These are phyloP conservation scores for Arion vulgaris DNA, from an alignment of 1,140 invertebrate genomes.

Conservation along the genomic window DNA sequence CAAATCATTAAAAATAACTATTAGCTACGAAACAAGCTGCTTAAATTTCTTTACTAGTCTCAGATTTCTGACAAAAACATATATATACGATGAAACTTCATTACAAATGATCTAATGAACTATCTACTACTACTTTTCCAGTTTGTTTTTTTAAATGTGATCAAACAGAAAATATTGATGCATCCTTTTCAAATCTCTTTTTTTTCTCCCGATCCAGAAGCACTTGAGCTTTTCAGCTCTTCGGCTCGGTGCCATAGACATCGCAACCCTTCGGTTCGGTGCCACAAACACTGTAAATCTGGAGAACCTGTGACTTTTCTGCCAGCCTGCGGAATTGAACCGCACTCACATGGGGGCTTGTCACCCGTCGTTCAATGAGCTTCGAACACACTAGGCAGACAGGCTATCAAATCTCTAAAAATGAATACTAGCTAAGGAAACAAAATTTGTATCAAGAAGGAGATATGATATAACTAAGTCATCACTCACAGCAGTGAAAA, in stretches of 20 bases:
- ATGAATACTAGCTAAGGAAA: not conserved
- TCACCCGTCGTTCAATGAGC: no score
- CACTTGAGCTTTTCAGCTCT: no score
- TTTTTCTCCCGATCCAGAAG: no score
- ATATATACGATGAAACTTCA: not conserved
- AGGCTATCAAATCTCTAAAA: not conserved
- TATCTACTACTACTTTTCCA: not conserved
- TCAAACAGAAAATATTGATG: not conserved
- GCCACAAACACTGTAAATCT: no score
- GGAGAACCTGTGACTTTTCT: no score
- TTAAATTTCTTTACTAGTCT: constrained; percentile 8
- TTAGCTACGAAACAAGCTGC: not conserved
- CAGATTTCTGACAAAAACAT: constrained; percentile 1
- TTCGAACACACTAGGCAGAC: no score
- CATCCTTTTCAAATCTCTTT: no score
- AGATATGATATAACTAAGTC: not conserved
- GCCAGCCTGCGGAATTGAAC: no score
- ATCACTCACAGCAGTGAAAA: not conserved
- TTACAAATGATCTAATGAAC: not conserved
- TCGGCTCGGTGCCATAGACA: no score
- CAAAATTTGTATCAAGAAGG: not conserved
- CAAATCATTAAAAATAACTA: no score
- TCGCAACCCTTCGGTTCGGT: no score
- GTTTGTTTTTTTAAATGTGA: not conserved
- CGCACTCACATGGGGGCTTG: no score